Base-by-base conservation (phyloP, 2,113 vertebrate species). In the Muntiacus muntjak region DNA sequence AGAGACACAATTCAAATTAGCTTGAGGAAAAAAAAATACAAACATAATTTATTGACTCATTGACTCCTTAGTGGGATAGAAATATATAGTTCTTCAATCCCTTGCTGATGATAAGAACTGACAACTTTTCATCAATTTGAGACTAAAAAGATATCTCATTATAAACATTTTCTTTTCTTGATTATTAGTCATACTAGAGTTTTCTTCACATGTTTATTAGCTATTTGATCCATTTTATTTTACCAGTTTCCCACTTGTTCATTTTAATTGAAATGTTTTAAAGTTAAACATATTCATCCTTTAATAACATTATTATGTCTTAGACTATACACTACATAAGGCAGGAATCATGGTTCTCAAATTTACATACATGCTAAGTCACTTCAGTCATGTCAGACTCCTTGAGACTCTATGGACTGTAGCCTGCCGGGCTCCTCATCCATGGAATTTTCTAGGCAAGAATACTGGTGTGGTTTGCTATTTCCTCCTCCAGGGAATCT, bases 161-260 rank as follows among this genome's bases (percentile, higher is more conserved):
- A 5, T 28, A 43, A 55, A 74, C 13, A 25, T 9, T 67, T 94
- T 11, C 8, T 85, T 79, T 4, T 47, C 14, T 87, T 84, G 45
- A 67, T 79, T 96, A 74, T 45, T 87, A 43, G 9, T 86, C 13
- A 85, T 84, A 57, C 3, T 74, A 3, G 9, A 64, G 6, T 28
- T 36, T 52, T 96, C 45, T 89, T 28, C n/a, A 52, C 55, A 62
- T 33, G 10, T 79, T 62, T 89, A 33, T 89, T 60, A 76, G 21
- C 25, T 97, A 25, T 87, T 86, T 90, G 7, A 93, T 55, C 91
- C 5, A 58, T 67, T 84, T 95, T 91, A 17, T 96, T 78, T 55
- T 36, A 36, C 90, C 2, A 52, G 1, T 79, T 94, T 7, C 7
- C 23, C 4, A 12, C 16, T 86, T 76, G 23, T 57, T 91, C 7